Percentiles rank a stretch among this genome's conserved stretches.
phyloP scores from a whole-genome alignment of 2,113 vertebrate genomes.

The Hassar affinis region DNA sequence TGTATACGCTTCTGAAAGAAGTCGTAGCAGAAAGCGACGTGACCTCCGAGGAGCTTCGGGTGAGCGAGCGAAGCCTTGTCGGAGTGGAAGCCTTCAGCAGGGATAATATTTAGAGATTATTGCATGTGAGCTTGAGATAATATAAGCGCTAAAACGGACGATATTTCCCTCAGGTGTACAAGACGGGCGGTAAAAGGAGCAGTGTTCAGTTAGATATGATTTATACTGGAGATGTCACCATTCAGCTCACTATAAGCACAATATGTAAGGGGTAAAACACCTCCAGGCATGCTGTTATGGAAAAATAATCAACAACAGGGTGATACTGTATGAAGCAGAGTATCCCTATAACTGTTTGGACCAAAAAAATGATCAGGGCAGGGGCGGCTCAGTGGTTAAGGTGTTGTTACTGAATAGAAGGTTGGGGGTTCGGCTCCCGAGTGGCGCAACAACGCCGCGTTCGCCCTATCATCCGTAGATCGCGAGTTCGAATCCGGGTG shows the following conservation, averaged over 20 bases:
- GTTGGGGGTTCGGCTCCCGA: too few species aligned
- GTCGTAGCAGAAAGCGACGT: constrained; percentile 1
- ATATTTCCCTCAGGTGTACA: constrained; percentile 1
- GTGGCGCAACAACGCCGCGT: too few species aligned
- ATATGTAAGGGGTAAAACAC: neutral
- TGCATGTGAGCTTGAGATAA: neutral
- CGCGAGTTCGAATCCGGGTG: too few species aligned
- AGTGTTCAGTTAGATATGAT: constrained; percentile 24
- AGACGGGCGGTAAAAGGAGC: constrained; percentile 9
- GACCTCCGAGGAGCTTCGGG: neutral
- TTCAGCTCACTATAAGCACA: neutral
- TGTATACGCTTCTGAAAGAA: constrained; percentile 39
- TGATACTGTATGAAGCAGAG: neutral
- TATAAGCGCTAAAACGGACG: constrained; percentile 6
- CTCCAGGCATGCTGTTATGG: neutral
- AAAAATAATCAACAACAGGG: neutral
- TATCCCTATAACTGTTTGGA: too few species aligned
- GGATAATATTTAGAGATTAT: constrained; percentile 29
- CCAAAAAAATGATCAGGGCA: too few species aligned
- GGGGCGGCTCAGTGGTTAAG: too few species aligned
- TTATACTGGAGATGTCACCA: neutral
- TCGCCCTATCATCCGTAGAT: too few species aligned
- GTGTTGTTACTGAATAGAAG: too few species aligned
- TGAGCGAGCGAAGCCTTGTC: neutral
- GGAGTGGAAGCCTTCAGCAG: neutral